Evolutionary conservation across 1,140 invertebrate species (phyloP), one percentile per base, ranked within the genome.

Genomic region (Diprion similis): DNA sequence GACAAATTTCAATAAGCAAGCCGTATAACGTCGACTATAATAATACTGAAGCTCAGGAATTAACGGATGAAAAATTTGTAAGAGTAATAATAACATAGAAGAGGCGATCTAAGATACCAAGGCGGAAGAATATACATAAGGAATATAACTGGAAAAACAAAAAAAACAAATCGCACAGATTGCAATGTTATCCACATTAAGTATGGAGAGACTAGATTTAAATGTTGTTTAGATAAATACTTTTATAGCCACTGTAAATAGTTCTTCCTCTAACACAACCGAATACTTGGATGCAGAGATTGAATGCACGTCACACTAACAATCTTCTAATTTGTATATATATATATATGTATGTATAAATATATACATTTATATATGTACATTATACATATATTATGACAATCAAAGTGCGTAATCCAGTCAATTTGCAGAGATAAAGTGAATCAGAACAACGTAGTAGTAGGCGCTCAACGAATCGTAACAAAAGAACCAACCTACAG

Each of bases 281-380:
- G n/a, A 59, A 59, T 59, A 59, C 51, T 59, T 59, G 51, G 51
- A 59, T 59, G 51, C 51, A 59, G n/a, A 59, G 11, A 59, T 59
- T 59, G n/a, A 59, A 59, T 59, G n/a, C n/a, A 59, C 51, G 6
- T 59, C 51, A 59, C 7, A 59, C 51, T 59, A 59, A 59, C 51
- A 0, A 59, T 59, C n/a, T 15, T 59, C n/a, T 59, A 59, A 59
- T 59, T 8, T 59, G 9, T 59, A 59, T 59, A 59, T 59, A 59
- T 59, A 6, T 37, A 37, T 37, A 6, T 59, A 6, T 59, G n/a
- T 37, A 1, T 37, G 24, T 37, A 6, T 59, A 59, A 4, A 59
- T 59, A 59, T 59, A 59, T 37, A 59, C 9, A 59, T 8, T 8
- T 37, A 37, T 37, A 37, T 3, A 37, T 6, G 6, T 6, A 37